These are phyloP conservation scores for Platyscapa corneri DNA, from an alignment of 1,140 invertebrate genomes.

Conservation along the genomic window DNA sequence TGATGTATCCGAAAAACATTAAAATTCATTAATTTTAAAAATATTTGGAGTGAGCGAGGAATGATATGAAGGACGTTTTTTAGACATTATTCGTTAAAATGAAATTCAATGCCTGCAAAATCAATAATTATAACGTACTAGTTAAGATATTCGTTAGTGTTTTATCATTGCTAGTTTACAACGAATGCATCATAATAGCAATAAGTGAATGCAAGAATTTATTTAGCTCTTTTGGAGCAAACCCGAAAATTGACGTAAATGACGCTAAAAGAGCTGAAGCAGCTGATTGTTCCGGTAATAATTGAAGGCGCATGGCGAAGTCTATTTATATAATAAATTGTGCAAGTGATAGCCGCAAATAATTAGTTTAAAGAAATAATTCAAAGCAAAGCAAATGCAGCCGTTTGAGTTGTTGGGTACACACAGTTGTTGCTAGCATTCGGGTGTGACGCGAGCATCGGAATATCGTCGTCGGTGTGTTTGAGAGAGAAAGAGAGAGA, in stretches of 20 bases:
- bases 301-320: neutral
- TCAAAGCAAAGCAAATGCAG: neutral
- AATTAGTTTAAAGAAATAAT: neutral
- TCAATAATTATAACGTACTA: neutral
- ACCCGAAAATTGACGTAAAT: neutral
- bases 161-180: too few relatives aligned
- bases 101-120: neutral
- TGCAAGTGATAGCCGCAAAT: neutral
- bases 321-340: neutral
- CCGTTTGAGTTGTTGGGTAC: neutral
- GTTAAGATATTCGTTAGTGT: too few relatives aligned
- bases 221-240: neutral
- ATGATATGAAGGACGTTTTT: neutral
- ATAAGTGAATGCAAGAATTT: too few relatives aligned
- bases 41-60: neutral
- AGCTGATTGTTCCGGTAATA: neutral
- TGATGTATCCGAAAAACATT: too few relatives aligned
- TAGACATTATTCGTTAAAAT: neutral
- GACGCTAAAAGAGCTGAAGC: neutral
- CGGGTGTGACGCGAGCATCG: neutral
- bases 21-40: neutral
- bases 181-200: too few relatives aligned
- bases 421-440: neutral
- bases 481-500: neutral
- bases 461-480: too few relatives aligned